Conservation (phyloP, 2,113 vertebrate genomes). For the Actenoides lindsayi region DNA sequence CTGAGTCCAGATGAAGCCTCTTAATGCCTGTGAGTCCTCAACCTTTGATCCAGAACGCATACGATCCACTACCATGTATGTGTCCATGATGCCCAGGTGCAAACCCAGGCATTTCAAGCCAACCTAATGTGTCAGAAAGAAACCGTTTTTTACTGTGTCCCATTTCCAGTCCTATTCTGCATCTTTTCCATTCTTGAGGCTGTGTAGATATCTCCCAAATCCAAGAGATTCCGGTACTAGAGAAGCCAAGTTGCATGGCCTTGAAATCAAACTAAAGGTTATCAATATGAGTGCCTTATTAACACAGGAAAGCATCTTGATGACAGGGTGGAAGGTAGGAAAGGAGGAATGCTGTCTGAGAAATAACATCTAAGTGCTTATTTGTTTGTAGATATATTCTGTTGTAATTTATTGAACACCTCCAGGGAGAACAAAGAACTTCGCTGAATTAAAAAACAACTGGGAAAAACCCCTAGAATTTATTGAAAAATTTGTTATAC, state of each 20-base stretch:
- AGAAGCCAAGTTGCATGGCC: not conserved
- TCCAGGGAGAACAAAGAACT: not conserved
- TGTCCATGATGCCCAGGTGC: not conserved
- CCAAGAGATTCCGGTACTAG: not conserved
- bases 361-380: not conserved
- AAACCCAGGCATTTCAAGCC: not conserved
- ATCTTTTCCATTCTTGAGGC: not conserved
- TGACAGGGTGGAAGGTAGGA: not conserved
- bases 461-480: not conserved
- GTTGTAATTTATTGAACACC: not conserved
- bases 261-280: not conserved
- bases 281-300: not conserved
- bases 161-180: not conserved
- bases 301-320: not conserved
- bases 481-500: not conserved
- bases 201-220: not conserved
- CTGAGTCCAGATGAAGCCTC: not conserved
- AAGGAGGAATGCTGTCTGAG: not conserved
- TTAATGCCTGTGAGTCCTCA: not conserved
- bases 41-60: not conserved
- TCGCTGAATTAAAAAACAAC: slow-evolving; percentile 1
- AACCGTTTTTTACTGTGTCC: not conserved
- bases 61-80: not conserved
- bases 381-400: not conserved
- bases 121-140: not conserved